These are phyloP conservation scores for Toxotes lorentzi DNA, from an alignment of 2,797 vertebrate species.

Conservation along the genomic window DNA sequence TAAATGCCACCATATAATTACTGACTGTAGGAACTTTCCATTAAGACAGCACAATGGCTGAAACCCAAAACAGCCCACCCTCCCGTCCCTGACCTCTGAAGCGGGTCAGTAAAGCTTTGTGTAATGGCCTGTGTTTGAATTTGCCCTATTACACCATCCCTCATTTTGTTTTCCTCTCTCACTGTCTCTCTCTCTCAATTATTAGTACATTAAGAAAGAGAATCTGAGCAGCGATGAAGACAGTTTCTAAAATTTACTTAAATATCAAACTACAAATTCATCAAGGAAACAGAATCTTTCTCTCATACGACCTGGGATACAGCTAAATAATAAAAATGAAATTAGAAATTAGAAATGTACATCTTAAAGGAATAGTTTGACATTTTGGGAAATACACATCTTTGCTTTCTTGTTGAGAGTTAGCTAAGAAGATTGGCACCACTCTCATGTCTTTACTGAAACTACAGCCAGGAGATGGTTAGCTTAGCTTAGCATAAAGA, in stretches of 20 bases:
- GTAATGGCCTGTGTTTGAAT: background rate
- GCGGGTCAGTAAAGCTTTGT: background rate
- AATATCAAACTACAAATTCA: background rate
- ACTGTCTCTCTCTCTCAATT: background rate
- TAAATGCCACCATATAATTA: conserved; percentile 4
- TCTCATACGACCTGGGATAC: background rate
- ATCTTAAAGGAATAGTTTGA: background rate
- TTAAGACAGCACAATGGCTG: conserved; percentile 1
- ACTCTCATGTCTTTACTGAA: too few relatives aligned
- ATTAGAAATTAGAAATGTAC: background rate
- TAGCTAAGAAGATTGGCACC: too few relatives aligned
- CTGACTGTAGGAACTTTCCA: conserved; percentile 7
- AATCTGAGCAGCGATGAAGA: too few relatives aligned
- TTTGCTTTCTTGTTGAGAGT: too few relatives aligned
- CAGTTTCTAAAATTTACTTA: too few relatives aligned
- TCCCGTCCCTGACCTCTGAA: background rate
- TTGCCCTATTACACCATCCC: background rate
- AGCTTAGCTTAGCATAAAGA: too few relatives aligned
- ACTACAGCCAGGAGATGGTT: too few relatives aligned
- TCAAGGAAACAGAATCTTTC: background rate
- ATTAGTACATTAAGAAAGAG: background rate
- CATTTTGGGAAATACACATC: too few relatives aligned
- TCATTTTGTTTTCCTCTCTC: background rate
- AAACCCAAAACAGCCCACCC: background rate
- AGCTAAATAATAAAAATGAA: background rate